Evolutionary conservation across 2,113 vertebrate species (phyloP).

Genomic region (Oophaga pumilio): DNA sequence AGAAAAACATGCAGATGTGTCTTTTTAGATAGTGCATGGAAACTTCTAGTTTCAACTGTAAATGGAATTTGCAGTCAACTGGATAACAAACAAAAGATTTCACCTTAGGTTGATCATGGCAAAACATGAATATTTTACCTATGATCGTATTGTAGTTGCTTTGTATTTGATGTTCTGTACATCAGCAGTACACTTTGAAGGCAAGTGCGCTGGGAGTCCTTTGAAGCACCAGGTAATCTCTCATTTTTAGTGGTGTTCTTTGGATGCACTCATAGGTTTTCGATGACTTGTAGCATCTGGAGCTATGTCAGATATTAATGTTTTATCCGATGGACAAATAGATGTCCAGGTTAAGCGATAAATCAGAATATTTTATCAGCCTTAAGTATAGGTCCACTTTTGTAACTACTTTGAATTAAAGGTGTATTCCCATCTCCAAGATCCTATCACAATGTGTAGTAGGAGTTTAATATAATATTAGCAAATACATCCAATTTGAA

Average conservation of each 20-base stretch:
- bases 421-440: too few species aligned
- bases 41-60: too few species aligned
- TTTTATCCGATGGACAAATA: neutral
- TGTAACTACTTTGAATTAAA: too few species aligned
- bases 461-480: too few species aligned
- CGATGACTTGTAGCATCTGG: neutral
- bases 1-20: too few species aligned
- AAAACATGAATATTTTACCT: neutral
- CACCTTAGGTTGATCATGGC: neutral
- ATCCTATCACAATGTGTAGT: too few species aligned
- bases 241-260: neutral
- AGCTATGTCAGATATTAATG: neutral
- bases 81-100: neutral
- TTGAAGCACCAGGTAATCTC: neutral
- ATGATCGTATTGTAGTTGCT: neutral
- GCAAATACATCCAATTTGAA: too few species aligned
- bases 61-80: neutral
- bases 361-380: neutral
- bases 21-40: too few species aligned
- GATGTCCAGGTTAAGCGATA: neutral
- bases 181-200: neutral
- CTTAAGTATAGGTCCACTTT: too few species aligned
- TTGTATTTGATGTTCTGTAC: neutral
- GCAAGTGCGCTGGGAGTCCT: neutral
- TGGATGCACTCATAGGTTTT: neutral